Conservation (phyloP, 2,888 invertebrate genomes). For the Nymphalis urticae region DNA sequence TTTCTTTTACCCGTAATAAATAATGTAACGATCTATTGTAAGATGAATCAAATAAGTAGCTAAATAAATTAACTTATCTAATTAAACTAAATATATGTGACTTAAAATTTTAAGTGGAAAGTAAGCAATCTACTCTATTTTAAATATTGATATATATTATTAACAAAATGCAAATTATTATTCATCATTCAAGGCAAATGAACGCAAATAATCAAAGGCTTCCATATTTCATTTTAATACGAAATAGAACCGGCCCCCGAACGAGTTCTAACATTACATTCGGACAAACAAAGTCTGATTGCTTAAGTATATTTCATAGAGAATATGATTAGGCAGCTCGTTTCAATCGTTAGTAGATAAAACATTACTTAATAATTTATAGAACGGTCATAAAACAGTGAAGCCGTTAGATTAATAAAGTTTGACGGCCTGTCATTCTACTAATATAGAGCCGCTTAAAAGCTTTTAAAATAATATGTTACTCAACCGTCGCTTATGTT, state of each 20-base stretch:
- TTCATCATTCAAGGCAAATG: slow-evolving; percentile 76
- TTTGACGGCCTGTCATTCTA: slow-evolving; percentile 69
- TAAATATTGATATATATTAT: slow-evolving; percentile 60
- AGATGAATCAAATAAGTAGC: too few relatives aligned
- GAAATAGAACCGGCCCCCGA: slow-evolving; percentile 64
- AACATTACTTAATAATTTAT: slow-evolving; percentile 71
- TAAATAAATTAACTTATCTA: slow-evolving; percentile 9
- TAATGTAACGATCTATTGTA: background rate
- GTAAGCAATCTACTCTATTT: slow-evolving; percentile 68
- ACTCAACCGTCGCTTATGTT: slow-evolving; percentile 34
- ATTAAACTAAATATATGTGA: slow-evolving; percentile 15
- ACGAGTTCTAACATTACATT: slow-evolving; percentile 62
- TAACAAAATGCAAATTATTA: slow-evolving; percentile 59
- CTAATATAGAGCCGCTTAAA: slow-evolving; percentile 54
- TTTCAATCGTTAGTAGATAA: slow-evolving; percentile 72
- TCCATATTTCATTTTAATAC: slow-evolving; percentile 70
- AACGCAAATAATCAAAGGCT: slow-evolving; percentile 62
- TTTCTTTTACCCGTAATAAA: background rate
- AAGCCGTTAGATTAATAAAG: slow-evolving; percentile 63
- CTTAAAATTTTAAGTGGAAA: slow-evolving; percentile 53
- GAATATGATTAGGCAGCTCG: slow-evolving; percentile 67
- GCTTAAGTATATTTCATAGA: slow-evolving; percentile 60
- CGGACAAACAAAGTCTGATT: slow-evolving; percentile 57
- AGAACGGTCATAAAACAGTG: slow-evolving; percentile 69
- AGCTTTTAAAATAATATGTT: slow-evolving; percentile 47